These are phyloP conservation scores for Drosophila subobscura DNA, from an alignment of 1,140 invertebrate species.

Conservation along the genomic window DNA sequence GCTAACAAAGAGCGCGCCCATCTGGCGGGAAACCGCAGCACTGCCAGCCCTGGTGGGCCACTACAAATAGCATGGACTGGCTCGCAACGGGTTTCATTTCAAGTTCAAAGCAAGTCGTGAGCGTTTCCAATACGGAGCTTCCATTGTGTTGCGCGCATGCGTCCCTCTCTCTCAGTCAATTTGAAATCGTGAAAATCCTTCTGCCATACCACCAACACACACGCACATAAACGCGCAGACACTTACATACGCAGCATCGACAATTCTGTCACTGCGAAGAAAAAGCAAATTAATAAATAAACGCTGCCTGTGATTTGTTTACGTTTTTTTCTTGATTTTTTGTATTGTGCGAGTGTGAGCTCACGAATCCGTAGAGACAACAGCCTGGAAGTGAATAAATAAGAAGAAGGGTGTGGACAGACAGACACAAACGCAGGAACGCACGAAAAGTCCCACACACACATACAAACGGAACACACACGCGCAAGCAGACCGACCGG, in stretches of 20 bases:
- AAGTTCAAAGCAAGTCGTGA: conserved; percentile 68
- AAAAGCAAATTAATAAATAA: conserved; percentile 30
- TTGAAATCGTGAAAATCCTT: conserved; percentile 57
- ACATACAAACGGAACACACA: too few species aligned
- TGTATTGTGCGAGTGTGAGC: conserved; percentile 68
- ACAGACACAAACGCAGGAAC: too few species aligned
- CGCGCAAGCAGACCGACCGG: conserved; percentile 29
- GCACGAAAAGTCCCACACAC: too few species aligned
- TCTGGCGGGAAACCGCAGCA: conserved; percentile 11
- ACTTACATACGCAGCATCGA: conserved; percentile 13
- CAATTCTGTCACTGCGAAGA: conserved; percentile 16
- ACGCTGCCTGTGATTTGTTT: conserved; percentile 72
- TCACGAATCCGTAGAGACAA: too few species aligned
- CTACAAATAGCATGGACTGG: conserved; percentile 50
- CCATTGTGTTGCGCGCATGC: background rate
- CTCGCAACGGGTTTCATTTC: conserved; percentile 65
- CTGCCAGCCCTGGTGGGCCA: conserved; percentile 12
- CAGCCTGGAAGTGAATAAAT: too few species aligned
- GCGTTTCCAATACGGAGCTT: conserved; percentile 40
- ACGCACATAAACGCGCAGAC: conserved; percentile 10
- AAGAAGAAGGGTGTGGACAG: too few species aligned
- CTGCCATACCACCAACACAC: conserved; percentile 45
- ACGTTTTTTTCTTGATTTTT: conserved; percentile 70
- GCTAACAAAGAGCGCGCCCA: background rate
- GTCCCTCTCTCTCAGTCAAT: conserved; percentile 4